Evolutionary conservation across 1,140 invertebrate species (phyloP).

Genomic region (Aphelenchoides besseyi): DNA sequence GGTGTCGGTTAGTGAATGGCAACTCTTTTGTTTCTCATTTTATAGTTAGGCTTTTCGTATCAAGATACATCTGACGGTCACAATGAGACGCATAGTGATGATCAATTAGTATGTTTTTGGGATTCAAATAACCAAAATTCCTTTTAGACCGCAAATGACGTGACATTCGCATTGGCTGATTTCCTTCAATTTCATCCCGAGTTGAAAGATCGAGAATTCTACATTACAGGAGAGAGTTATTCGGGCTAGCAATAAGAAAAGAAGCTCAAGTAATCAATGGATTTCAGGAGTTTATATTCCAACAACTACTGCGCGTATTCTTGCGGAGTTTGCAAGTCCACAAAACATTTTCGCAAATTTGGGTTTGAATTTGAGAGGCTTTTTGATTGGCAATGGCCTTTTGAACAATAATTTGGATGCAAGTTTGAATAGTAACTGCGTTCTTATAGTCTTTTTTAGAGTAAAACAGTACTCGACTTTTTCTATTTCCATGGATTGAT

Average conservation of each 20-base stretch:
- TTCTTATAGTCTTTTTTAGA: no score
- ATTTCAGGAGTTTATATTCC: slow-evolving; percentile 64
- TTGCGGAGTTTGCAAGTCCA: no score
- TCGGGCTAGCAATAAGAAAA: slow-evolving; percentile 63
- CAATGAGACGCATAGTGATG: slow-evolving; percentile 28
- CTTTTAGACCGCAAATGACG: slow-evolving; percentile 62
- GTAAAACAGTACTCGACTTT: slow-evolving; percentile 34
- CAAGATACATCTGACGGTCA: slow-evolving; percentile 42
- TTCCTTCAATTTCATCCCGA: slow-evolving; percentile 67
- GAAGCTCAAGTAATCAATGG: slow-evolving; percentile 64
- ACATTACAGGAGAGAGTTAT: slow-evolving; percentile 65
- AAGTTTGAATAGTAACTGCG: no score
- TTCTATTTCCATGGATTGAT: slow-evolving; percentile 51
- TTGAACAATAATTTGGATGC: slow-evolving; percentile 31
- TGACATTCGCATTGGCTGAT: slow-evolving; percentile 65
- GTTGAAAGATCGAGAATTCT: slow-evolving; percentile 64
- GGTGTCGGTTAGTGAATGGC: slow-evolving; percentile 44
- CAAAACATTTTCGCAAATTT: not conserved
- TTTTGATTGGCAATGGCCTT: slow-evolving; percentile 41
- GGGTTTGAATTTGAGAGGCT: slow-evolving; percentile 29
- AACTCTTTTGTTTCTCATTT: no score
- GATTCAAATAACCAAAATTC: no score
- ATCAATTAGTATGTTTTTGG: no score
- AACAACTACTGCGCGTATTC: slow-evolving; percentile 64
- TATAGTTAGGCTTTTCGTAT: slow-evolving; percentile 38